These are phyloP conservation scores for Hippocampus abdominalis DNA, from an alignment of 2,113 vertebrate species.

Conservation along the genomic window DNA sequence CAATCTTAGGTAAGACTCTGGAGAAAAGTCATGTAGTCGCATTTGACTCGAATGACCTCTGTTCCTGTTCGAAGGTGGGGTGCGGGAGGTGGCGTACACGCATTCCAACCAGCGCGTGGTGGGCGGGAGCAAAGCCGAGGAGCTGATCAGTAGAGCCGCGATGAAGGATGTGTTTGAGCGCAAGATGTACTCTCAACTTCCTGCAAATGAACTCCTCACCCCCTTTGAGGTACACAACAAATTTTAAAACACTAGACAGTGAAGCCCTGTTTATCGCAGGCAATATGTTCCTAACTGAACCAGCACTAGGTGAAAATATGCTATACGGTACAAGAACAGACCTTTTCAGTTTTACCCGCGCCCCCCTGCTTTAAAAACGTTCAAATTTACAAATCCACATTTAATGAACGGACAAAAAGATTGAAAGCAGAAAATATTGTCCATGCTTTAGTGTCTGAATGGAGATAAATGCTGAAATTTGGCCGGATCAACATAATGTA, in stretches of 20 bases:
- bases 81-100: constrained; percentile 83
- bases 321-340: no score
- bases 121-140: constrained; percentile 91
- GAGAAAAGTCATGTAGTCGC: neutral
- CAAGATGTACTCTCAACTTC: constrained; percentile 87
- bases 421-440: no score
- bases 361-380: no score
- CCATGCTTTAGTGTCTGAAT: no score
- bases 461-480: no score
- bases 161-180: constrained; percentile 84
- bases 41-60: neutral
- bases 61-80: constrained; percentile 68
- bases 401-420: no score
- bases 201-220: constrained; percentile 80
- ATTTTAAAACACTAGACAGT: neutral
- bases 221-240: constrained; percentile 74
- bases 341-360: no score
- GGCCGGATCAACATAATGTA: no score
- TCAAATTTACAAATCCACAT: no score
- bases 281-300: neutral
- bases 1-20: constrained; percentile 74
- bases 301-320: neutral
- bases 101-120: constrained; percentile 94
- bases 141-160: constrained; percentile 84
- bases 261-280: neutral